Conservation (phyloP, 2,888 invertebrate species). For the Tetranychus piercei region DNA sequence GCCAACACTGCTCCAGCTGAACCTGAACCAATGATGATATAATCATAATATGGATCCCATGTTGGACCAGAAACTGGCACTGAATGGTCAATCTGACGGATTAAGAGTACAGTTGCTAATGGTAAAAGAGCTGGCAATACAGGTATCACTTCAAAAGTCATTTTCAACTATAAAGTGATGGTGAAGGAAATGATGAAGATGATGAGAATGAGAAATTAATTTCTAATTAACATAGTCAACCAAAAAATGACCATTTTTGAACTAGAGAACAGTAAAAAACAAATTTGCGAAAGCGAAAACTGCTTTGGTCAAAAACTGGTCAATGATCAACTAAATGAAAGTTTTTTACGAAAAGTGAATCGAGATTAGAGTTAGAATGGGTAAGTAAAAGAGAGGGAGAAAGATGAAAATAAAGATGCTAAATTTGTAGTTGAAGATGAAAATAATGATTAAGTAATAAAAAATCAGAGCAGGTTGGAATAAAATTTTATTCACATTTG, state of each 20-base stretch:
- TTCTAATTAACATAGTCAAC: background rate
- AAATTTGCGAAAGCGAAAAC: too few species aligned
- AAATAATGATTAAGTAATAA: background rate
- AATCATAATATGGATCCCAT: slow-evolving; percentile 19
- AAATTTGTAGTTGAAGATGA: too few species aligned
- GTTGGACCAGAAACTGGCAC: slow-evolving; percentile 25
- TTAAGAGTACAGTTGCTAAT: slow-evolving; percentile 26
- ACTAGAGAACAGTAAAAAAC: background rate
- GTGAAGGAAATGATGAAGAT: background rate
- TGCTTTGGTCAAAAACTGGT: too few species aligned
- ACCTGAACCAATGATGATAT: slow-evolving; percentile 9
- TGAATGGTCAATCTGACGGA: slow-evolving; percentile 26
- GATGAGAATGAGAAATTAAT: background rate
- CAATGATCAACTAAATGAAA: too few species aligned
- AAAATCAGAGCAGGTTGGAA: background rate
- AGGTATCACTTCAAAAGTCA: slow-evolving; percentile 16
- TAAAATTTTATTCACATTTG: background rate
- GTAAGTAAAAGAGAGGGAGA: too few species aligned
- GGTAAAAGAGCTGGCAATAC: slow-evolving; percentile 26
- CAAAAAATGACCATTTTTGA: background rate
- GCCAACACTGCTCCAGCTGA: slow-evolving; percentile 12
- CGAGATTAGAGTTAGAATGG: too few species aligned
- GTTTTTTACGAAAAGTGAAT: too few species aligned
- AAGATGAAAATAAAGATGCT: too few species aligned
- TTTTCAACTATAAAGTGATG: background rate